Evolutionary conservation across 2,113 vertebrate genomes (phyloP).

Genomic region (Hippocampus abdominalis): DNA sequence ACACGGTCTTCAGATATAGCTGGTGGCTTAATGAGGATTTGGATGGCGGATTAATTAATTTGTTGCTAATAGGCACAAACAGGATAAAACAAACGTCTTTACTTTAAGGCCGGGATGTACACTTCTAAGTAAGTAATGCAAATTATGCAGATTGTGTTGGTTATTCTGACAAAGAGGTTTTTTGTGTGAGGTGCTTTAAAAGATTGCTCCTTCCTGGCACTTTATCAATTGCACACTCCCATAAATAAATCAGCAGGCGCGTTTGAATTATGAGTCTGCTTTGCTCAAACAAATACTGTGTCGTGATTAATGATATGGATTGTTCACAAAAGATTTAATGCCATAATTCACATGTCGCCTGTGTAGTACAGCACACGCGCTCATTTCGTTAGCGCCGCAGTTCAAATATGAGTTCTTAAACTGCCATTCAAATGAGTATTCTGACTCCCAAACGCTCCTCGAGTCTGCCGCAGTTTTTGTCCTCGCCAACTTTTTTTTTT

Average conservation of each 20-base stretch:
- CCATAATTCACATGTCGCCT: slow-evolving; percentile 37
- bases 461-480: slow-evolving; percentile 18
- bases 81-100: slow-evolving; percentile 81
- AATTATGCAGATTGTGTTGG: slow-evolving; percentile 80
- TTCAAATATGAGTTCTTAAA: slow-evolving; percentile 15
- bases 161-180: slow-evolving; percentile 75
- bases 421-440: neutral
- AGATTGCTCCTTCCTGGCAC: slow-evolving; percentile 68
- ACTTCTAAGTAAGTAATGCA: slow-evolving; percentile 77
- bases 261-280: slow-evolving; percentile 59
- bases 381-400: slow-evolving; percentile 9
- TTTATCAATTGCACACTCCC: slow-evolving; percentile 69
- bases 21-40: slow-evolving; percentile 73
- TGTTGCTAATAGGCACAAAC: slow-evolving; percentile 83
- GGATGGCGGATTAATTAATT: slow-evolving; percentile 78
- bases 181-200: slow-evolving; percentile 69
- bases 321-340: slow-evolving; percentile 44
- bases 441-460: slow-evolving; percentile 7
- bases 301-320: slow-evolving; percentile 39
- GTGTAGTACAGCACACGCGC: slow-evolving; percentile 20
- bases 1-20: slow-evolving; percentile 76
- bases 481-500: slow-evolving; percentile 10
- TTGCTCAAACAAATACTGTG: slow-evolving; percentile 49
- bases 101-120: slow-evolving; percentile 71
- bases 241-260: slow-evolving; percentile 61